Conservation (phyloP, 2,888 invertebrate genomes). For the Zygaena filipendulae region DNA sequence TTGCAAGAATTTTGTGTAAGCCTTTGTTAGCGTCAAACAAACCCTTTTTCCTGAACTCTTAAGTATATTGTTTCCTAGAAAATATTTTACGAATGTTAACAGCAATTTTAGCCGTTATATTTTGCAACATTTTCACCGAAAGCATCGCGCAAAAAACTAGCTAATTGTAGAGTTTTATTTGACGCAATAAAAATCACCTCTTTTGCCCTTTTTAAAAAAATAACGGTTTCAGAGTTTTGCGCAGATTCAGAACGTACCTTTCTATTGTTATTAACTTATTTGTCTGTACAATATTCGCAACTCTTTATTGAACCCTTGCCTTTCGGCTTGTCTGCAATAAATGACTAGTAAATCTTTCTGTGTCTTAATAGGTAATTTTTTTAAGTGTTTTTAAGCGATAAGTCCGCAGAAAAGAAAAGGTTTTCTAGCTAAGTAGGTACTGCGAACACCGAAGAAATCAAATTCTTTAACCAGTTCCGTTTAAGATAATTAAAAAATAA, state of each 20-base stretch:
- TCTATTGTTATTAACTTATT: conserved; percentile 35
- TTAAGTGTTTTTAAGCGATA: not conserved
- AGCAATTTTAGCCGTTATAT: no score
- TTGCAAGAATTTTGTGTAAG: no score
- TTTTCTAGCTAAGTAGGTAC: conserved; percentile 14
- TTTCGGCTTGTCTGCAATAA: conserved; percentile 24
- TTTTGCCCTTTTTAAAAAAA: conserved; percentile 25
- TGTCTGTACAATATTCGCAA: conserved; percentile 43
- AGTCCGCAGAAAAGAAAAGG: not conserved
- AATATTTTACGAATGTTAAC: no score
- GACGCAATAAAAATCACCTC: conserved; percentile 35
- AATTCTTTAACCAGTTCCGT: conserved; percentile 3
- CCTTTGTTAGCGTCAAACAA: no score
- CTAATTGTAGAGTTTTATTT: conserved; percentile 27
- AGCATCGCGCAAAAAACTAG: conserved; percentile 19
- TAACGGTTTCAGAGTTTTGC: conserved; percentile 31
- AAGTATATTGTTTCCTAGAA: no score
- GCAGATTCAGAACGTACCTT: conserved; percentile 22
- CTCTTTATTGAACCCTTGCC: conserved; percentile 33
- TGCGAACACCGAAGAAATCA: not conserved
- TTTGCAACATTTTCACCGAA: no score
- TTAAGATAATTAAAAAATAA: not conserved
- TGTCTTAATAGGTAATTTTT: no score
- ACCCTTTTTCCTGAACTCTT: no score
- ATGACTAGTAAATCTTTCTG: no score